A percentile compares a stretch with the other conserved stretches of the same genome.
Evolutionary conservation across 2,797 vertebrate genomes (phyloP).

Genomic region (Meda fulgida): DNA sequence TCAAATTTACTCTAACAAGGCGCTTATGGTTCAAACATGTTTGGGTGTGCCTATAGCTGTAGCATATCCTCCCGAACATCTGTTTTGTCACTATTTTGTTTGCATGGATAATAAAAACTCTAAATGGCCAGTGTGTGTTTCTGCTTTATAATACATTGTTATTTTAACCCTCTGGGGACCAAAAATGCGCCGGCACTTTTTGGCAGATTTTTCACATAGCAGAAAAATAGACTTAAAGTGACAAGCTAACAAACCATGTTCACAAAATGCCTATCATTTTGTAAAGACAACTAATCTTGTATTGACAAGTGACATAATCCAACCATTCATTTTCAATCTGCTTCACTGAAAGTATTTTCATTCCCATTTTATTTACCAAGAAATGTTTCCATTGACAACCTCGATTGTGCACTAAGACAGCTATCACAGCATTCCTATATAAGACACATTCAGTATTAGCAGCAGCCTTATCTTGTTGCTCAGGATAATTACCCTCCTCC

Average conservation of each 20-base stretch:
- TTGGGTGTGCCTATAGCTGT: neutral
- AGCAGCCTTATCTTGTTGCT: too few relatives aligned
- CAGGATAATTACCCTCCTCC: too few relatives aligned
- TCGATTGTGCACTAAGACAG: too few relatives aligned
- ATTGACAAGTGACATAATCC: neutral
- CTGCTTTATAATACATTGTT: slow-evolving; percentile 15
- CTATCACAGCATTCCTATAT: too few relatives aligned
- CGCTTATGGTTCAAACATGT: slow-evolving; percentile 12
- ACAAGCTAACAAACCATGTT: slow-evolving; percentile 14
- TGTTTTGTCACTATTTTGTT: slow-evolving; percentile 44
- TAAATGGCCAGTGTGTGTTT: slow-evolving; percentile 26
- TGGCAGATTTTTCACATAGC: too few relatives aligned
- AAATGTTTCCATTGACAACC: neutral
- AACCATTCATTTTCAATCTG: neutral
- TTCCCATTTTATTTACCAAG: neutral
- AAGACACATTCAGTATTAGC: too few relatives aligned
- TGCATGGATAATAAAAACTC: slow-evolving; percentile 22
- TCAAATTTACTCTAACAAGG: slow-evolving; percentile 2
- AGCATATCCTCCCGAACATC: neutral
- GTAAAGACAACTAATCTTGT: neutral
- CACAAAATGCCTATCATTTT: neutral
- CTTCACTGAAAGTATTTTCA: neutral
- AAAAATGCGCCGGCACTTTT: too few relatives aligned
- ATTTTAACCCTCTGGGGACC: too few relatives aligned
- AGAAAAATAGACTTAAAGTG: too few relatives aligned